Conservation (phyloP, 2,113 vertebrate species). For the Tamias sibiricus region DNA sequence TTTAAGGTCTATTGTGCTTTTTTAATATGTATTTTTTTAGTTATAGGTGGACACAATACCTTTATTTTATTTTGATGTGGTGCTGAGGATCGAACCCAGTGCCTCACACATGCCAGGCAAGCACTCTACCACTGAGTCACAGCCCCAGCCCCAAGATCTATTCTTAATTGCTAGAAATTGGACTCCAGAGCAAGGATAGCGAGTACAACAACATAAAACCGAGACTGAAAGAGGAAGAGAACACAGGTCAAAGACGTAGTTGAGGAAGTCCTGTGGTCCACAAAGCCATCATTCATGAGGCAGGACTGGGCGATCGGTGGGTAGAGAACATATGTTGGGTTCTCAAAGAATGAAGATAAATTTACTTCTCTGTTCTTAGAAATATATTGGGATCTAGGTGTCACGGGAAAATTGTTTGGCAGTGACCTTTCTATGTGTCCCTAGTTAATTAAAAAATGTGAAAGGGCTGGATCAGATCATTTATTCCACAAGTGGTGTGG, state of each 20-base stretch:
- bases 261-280: background rate
- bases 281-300: too few species aligned
- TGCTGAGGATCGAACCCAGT: too few species aligned
- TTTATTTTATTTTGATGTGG: too few species aligned
- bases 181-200: background rate
- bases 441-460: background rate
- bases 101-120: too few species aligned
- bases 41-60: too few species aligned
- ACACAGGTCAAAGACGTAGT: background rate
- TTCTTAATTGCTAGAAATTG: background rate
- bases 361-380: background rate
- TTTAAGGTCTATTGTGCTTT: too few species aligned
- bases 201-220: background rate
- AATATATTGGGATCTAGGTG: background rate
- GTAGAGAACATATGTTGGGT: background rate
- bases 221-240: background rate
- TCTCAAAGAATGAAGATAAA: background rate
- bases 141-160: too few species aligned
- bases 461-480: background rate
- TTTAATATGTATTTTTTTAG: too few species aligned
- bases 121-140: too few species aligned
- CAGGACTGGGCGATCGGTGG: background rate
- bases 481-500: background rate
- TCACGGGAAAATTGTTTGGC: background rate
- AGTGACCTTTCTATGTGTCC: background rate